Percentiles rank a stretch among this genome's conserved stretches.
Evolutionary conservation across 2,888 invertebrate species (phyloP).

Genomic region (Malthinus seriepunctatus): DNA sequence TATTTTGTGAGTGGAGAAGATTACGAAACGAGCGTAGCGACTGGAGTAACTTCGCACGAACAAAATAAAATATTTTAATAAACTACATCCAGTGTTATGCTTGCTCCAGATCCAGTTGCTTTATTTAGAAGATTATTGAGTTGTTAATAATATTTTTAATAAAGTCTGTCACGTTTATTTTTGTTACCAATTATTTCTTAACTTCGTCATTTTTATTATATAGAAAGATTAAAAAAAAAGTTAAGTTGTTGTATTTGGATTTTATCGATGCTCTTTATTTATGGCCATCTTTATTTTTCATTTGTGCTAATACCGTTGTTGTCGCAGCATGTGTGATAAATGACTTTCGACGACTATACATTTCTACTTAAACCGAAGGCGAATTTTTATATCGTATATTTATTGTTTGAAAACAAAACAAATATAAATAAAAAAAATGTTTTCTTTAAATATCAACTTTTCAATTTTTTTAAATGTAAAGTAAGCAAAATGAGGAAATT

Average conservation of each 20-base stretch:
- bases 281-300: slow-evolving; percentile 14
- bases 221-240: slow-evolving; percentile 1
- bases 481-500: no score
- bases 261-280: slow-evolving; percentile 14
- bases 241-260: slow-evolving; percentile 4
- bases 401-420: not conserved
- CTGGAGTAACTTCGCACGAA: no score
- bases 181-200: not conserved
- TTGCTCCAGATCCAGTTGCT: no score
- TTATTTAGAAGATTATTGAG: no score
- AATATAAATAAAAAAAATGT: not conserved
- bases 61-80: no score
- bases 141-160: no score
- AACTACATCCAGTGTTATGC: no score
- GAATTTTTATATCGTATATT: not conserved
- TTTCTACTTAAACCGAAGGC: slow-evolving; percentile 1
- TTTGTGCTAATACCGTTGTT: slow-evolving; percentile 14
- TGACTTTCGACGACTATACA: slow-evolving; percentile 7
- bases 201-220: not conserved
- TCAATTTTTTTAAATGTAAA: no score
- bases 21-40: no score
- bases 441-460: no score
- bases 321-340: slow-evolving; percentile 12
- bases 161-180: not conserved
- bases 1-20: no score